Evolutionary conservation across 2,888 invertebrate species (phyloP).

Genomic region (Drosophila neonasuta): DNA sequence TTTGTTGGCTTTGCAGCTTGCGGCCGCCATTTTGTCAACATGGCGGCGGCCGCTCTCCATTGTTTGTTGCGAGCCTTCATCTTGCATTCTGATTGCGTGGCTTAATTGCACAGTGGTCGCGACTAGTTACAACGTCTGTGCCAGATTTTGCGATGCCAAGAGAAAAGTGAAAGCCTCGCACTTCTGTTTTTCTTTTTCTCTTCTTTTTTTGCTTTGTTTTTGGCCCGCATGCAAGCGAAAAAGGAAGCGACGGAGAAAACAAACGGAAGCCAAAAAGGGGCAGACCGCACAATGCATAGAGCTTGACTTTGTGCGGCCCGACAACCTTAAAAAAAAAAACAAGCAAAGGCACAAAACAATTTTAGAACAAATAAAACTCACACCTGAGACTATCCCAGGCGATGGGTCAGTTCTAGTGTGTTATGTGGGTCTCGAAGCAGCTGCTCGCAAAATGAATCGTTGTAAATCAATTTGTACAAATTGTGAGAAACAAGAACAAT

Average conservation of each 20-base stretch:
- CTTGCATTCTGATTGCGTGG: conserved; percentile 74
- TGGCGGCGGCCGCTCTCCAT: conserved; percentile 41
- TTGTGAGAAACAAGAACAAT: conserved; percentile 57
- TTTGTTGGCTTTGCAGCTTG: conserved; percentile 71
- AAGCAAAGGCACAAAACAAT: conserved; percentile 44
- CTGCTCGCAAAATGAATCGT: conserved; percentile 63
- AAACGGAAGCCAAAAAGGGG: conserved; percentile 8
- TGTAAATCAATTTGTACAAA: conserved; percentile 70
- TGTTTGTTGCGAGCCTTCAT: conserved; percentile 69
- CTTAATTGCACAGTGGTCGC: conserved; percentile 64
- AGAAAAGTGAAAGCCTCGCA: conserved; percentile 56
- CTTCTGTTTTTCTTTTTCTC: conserved; percentile 24
- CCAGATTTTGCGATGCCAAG: conserved; percentile 44
- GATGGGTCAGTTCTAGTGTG: conserved; percentile 25
- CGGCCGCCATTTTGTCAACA: conserved; percentile 68
- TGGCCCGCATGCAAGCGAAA: conserved; percentile 38
- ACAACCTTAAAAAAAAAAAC: conserved; percentile 10
- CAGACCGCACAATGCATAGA: conserved; percentile 15
- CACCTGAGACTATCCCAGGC: conserved; percentile 58
- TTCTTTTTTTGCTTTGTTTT: conserved; percentile 1
- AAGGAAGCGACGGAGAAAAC: not conserved
- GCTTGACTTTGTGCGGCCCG: conserved; percentile 25
- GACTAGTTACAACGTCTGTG: conserved; percentile 29
- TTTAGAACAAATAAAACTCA: conserved; percentile 69
- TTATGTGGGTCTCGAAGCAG: conserved; percentile 46